Evolutionary conservation across 2,797 vertebrate genomes (phyloP).

Genomic region (Tenualosa thibaudeaui): DNA sequence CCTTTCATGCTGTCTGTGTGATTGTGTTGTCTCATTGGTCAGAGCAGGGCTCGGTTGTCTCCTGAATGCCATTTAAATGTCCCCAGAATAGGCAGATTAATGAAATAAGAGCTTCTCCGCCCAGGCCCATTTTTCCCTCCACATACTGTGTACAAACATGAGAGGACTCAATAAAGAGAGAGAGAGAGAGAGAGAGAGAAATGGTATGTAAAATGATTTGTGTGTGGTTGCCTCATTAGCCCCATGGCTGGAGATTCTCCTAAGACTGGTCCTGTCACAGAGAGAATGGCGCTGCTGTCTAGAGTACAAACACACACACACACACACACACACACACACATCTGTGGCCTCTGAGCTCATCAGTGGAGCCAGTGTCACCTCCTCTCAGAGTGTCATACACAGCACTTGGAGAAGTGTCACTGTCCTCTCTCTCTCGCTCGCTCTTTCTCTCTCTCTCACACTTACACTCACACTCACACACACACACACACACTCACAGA

Average conservation of each 20-base stretch:
- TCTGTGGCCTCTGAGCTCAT: neutral
- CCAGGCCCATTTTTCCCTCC: neutral
- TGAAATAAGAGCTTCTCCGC: neutral
- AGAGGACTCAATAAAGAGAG: neutral
- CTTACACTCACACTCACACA: neutral
- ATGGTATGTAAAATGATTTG: neutral
- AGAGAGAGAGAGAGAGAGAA: neutral
- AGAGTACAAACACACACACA: constrained; percentile 30
- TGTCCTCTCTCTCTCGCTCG: neutral
- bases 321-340: constrained; percentile 23
- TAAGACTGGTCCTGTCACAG: constrained; percentile 51
- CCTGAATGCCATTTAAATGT: neutral
- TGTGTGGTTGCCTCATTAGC: constrained; percentile 64
- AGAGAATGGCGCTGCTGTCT: constrained; percentile 60
- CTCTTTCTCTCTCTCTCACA: neutral
- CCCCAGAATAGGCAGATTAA: neutral
- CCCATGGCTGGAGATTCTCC: constrained; percentile 58
- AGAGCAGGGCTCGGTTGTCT: neutral
- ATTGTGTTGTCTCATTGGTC: neutral
- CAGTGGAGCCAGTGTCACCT: neutral
- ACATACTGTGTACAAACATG: neutral
- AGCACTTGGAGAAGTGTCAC: neutral
- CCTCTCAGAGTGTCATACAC: neutral
- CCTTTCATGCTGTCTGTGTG: neutral
- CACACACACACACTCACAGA: neutral